A percentile compares a stretch with the other conserved stretches of the same genome.
Evolutionary conservation across 2,113 vertebrate genomes (phyloP).

Genomic region (Rhizomys pruinosus): DNA sequence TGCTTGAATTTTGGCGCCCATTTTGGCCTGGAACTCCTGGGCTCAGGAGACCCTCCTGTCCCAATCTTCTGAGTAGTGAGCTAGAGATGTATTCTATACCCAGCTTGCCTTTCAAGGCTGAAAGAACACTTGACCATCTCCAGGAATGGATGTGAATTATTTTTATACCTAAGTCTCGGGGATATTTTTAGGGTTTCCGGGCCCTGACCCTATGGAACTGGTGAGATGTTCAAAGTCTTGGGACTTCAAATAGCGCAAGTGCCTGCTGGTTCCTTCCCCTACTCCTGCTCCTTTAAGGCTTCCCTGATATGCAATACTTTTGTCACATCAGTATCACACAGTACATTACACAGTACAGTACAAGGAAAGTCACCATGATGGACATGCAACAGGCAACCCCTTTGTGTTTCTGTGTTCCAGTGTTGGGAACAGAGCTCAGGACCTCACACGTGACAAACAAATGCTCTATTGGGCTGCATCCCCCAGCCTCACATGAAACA

Average conservation of each 20-base stretch:
- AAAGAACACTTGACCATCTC: background rate
- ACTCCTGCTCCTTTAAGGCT: slow-evolving; percentile 69
- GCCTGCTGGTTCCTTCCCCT: background rate
- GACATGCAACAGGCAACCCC: background rate
- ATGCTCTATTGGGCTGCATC: too few species aligned
- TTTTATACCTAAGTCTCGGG: rapidly evolving
- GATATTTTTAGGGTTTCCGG: background rate
- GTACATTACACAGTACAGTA: slow-evolving; percentile 51
- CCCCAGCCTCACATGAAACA: too few species aligned
- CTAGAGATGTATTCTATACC: background rate
- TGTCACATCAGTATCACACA: slow-evolving; percentile 53
- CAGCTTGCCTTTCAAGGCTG: background rate
- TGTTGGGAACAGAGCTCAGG: background rate
- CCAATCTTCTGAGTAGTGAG: background rate
- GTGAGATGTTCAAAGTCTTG: rapidly evolving
- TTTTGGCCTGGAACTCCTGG: background rate
- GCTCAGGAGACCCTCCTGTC: background rate
- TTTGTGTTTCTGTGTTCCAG: background rate
- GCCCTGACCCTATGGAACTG: background rate
- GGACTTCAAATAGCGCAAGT: background rate
- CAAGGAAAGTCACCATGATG: slow-evolving; percentile 40
- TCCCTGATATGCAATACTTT: slow-evolving; percentile 24
- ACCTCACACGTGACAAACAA: too few species aligned
- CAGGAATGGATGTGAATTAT: background rate
- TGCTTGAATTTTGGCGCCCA: background rate